Evolutionary conservation across 1,140 invertebrate species (phyloP), one percentile per base, ranked within the genome.

Genomic region (Drosophila truncata): DNA sequence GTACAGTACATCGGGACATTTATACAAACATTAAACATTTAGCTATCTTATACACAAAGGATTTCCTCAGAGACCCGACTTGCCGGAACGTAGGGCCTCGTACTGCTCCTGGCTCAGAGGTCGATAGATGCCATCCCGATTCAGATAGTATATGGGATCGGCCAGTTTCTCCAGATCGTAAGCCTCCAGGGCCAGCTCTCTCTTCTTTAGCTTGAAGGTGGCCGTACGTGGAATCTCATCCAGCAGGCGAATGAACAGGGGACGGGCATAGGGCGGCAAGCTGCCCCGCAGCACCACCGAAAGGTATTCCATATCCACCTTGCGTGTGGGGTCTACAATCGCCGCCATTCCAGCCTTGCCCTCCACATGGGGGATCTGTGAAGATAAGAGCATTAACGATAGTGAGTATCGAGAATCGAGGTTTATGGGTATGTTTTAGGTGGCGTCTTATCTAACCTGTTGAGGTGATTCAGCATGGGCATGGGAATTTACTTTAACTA

Each of bases 321-420:
- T 95, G 20, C 94, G 93, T 2, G 95, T 93, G 4, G 95, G 94
- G 92, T 98, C 97, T 5, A 97, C 95, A 78, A 99, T 97, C 16
- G 98, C 97, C 14, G 96, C 98, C 99, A 99, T 99, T 23, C 99
- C 99, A 52, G 98, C 98, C 93, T 95, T 96, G 9, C 99, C 99
- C 94, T 99, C 99, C 33, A 95, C 93, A 69, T 97, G 95, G 72
- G 96, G 95, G 74, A 97, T 94, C 96, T 97, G 87, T 16, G 10
- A 92, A 93, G 81, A 61, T 55, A 59, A 72, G 61, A 72, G 59
- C 57, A 11, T 33, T 16, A 16, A 11, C 25, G 65, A 70, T 70
- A 67, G 37, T 67, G 47, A 25, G 13, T 60, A 44, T 59, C 14
- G 14, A 33, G 13, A 41, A 72, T 52, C 25, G 18, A 18, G 29